Conservation (phyloP, 2,113 vertebrate species). For the Tyrannus savana region DNA sequence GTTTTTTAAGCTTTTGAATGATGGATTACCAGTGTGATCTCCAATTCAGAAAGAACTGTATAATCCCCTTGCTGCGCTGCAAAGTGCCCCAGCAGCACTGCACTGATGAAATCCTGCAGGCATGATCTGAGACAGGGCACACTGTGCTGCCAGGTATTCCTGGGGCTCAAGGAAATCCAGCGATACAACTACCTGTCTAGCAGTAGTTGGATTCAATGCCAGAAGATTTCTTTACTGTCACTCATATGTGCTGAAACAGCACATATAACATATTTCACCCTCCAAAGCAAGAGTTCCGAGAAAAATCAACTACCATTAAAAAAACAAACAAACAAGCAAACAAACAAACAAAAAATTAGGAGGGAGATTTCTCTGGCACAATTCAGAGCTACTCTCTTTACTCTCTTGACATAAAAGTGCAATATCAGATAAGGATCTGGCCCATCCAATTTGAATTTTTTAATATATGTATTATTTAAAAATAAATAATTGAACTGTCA, state of each 20-base stretch:
- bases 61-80: background rate
- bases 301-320: background rate
- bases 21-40: background rate
- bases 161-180: background rate
- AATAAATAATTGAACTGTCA: background rate
- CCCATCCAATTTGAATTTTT: background rate
- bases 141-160: background rate
- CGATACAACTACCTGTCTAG: rapidly evolving
- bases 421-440: background rate
- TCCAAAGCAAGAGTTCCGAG: background rate
- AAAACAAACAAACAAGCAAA: no score
- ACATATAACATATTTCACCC: background rate
- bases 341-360: background rate
- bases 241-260: background rate
- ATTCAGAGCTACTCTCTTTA: background rate
- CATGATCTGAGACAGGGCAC: background rate
- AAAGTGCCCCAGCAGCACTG: background rate
- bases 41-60: background rate
- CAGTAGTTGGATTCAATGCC: background rate
- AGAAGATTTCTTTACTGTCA: background rate
- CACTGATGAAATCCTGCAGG: background rate
- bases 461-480: background rate
- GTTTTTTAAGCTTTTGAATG: background rate
- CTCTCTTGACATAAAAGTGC: background rate
- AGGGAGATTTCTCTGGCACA: background rate